Conservation (phyloP, 2,113 vertebrate species). For the Trochalopteron elliotii region DNA sequence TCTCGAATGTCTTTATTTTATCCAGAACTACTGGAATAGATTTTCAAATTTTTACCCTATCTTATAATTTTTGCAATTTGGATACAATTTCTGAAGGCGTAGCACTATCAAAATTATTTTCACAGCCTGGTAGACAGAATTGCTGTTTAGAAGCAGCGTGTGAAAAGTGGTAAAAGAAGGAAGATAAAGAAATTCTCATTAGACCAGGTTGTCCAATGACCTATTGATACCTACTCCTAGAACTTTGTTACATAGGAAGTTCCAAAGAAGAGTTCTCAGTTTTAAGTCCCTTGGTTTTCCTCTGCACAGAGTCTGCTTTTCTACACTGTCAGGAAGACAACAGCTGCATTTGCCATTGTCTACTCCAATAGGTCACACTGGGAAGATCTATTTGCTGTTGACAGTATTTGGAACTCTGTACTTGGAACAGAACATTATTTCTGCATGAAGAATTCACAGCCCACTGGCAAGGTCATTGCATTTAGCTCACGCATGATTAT, state of each 20-base stretch:
- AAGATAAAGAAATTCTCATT: neutral
- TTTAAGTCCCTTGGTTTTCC: neutral
- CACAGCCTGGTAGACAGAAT: neutral
- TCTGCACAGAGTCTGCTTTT: neutral
- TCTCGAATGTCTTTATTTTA: neutral
- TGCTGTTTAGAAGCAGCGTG: neutral
- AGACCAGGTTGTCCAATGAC: neutral
- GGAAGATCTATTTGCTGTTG: conserved; percentile 22
- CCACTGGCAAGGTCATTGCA: conserved; percentile 41
- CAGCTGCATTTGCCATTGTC: neutral
- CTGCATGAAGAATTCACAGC: conserved; percentile 21
- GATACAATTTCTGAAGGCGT: neutral
- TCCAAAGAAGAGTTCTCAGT: neutral
- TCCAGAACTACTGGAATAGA: neutral
- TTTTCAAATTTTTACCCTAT: neutral
- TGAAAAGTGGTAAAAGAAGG: neutral
- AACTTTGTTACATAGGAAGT: neutral
- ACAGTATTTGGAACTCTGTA: neutral
- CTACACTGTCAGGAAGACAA: neutral
- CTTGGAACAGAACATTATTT: conserved; percentile 7
- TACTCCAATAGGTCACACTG: neutral
- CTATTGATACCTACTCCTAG: neutral
- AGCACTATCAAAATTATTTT: neutral
- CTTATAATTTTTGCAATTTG: neutral
- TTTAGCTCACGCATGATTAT: neutral